A percentile compares a stretch with the other conserved stretches of the same genome.
These are phyloP conservation scores for Phrynocephalus guinanensis DNA, from an alignment of 2,797 vertebrate species.

Conservation along the genomic window DNA sequence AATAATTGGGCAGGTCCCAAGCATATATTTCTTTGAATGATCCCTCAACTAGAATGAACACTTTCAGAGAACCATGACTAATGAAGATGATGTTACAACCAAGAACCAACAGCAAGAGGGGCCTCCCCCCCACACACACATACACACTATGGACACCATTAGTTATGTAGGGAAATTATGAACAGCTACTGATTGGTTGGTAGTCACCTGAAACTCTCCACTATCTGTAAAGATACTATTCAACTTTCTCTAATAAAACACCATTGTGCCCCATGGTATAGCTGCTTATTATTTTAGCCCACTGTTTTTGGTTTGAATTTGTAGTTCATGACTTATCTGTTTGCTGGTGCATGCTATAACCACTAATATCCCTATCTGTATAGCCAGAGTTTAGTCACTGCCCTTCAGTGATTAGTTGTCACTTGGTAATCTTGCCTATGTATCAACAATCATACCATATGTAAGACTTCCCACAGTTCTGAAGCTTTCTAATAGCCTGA, in stretches of 20 bases:
- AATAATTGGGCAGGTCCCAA: too few relatives aligned
- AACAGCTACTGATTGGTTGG: neutral
- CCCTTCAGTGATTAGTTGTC: slow-evolving; percentile 60
- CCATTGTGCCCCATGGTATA: slow-evolving; percentile 40
- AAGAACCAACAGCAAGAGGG: neutral
- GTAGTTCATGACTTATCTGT: slow-evolving; percentile 60
- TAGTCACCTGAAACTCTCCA: slow-evolving; percentile 11
- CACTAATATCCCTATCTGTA: slow-evolving; percentile 67
- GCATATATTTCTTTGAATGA: neutral
- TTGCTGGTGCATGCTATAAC: slow-evolving; percentile 57
- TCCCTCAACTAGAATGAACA: neutral
- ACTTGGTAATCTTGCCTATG: slow-evolving; percentile 43
- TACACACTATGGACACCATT: neutral
- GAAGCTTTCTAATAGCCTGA: slow-evolving; percentile 15
- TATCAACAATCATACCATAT: slow-evolving; percentile 42
- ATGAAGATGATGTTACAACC: neutral
- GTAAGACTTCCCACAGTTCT: slow-evolving; percentile 25
- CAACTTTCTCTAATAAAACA: slow-evolving; percentile 29
- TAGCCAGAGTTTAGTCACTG: slow-evolving; percentile 56
- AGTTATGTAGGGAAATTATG: neutral
- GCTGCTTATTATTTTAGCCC: slow-evolving; percentile 42
- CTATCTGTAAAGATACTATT: slow-evolving; percentile 38
- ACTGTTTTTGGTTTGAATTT: slow-evolving; percentile 61
- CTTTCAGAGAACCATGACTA: neutral
- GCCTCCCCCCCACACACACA: too few relatives aligned